These are phyloP conservation scores for Biston stratarius DNA, from an alignment of 2,888 invertebrate genomes.

Conservation along the genomic window DNA sequence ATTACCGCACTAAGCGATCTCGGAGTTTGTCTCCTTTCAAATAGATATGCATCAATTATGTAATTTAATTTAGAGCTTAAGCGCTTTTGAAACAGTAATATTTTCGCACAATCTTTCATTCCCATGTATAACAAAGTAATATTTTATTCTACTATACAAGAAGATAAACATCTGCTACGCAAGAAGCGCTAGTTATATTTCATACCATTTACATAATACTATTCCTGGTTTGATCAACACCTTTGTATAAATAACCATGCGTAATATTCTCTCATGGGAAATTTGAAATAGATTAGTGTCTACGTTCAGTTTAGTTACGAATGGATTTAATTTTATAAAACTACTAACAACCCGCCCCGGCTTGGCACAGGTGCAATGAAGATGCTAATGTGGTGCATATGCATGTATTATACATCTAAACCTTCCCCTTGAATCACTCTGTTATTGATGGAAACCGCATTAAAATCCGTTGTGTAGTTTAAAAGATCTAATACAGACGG, in stretches of 20 bases:
- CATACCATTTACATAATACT: constrained; percentile 32
- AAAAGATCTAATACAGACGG: too few relatives aligned
- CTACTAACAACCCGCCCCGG: too few relatives aligned
- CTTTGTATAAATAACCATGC: constrained; percentile 39
- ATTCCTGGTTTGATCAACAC: constrained; percentile 36
- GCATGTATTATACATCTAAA: too few relatives aligned
- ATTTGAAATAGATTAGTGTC: constrained; percentile 16
- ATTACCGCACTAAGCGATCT: too few relatives aligned
- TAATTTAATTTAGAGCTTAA: constrained; percentile 1
- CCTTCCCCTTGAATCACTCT: too few relatives aligned
- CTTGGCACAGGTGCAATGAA: too few relatives aligned
- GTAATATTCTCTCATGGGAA: constrained; percentile 43
- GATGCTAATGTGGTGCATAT: too few relatives aligned
- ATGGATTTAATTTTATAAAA: not conserved
- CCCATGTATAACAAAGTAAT: constrained; percentile 15
- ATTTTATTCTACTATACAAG: constrained; percentile 20
- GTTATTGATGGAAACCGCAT: too few relatives aligned
- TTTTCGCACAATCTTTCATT: constrained; percentile 23
- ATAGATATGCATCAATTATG: constrained; percentile 2
- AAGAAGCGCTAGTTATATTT: constrained; percentile 30
- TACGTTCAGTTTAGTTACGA: constrained; percentile 12
- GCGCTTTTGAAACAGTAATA: constrained; percentile 10
- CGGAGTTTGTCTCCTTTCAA: not conserved
- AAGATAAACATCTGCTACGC: constrained; percentile 23
- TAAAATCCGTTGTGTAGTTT: too few relatives aligned